These are phyloP conservation scores for Sinocyclocheilus grahami DNA, from an alignment of 2,113 vertebrate genomes.

Conservation along the genomic window DNA sequence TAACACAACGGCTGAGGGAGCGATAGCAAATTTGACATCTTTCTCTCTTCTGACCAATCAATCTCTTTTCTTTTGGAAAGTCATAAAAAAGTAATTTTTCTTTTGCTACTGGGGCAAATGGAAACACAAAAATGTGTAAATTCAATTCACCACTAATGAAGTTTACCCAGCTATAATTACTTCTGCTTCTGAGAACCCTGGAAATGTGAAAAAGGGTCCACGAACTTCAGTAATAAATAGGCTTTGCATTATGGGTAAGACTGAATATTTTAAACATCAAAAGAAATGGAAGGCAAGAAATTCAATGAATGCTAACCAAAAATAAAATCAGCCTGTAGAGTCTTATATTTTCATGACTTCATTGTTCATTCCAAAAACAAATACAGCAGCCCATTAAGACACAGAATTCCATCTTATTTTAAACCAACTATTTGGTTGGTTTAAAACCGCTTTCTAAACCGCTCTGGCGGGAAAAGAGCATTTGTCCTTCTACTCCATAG, in stretches of 20 bases:
- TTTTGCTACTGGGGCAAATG: neutral
- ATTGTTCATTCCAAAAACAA: neutral
- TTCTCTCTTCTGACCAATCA: no score
- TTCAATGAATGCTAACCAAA: slow-evolving; percentile 3
- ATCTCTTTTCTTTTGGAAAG: neutral
- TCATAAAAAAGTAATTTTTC: neutral
- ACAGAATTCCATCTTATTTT: neutral
- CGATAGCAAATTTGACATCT: neutral
- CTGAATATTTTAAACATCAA: neutral
- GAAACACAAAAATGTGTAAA: neutral
- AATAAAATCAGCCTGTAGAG: neutral
- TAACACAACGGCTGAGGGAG: neutral
- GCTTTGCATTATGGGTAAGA: neutral
- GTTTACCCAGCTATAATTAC: neutral
- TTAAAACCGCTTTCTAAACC: no score
- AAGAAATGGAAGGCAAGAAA: neutral
- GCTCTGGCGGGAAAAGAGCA: neutral
- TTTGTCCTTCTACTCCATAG: slow-evolving; percentile 13
- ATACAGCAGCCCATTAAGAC: neutral
- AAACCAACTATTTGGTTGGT: neutral
- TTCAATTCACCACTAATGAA: neutral
- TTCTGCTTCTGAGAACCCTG: neutral
- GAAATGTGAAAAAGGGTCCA: neutral
- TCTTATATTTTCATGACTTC: neutral
- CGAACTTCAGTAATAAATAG: neutral